Evolutionary conservation across 2,888 invertebrate species (phyloP).

Genomic region (Allacma fusca): DNA sequence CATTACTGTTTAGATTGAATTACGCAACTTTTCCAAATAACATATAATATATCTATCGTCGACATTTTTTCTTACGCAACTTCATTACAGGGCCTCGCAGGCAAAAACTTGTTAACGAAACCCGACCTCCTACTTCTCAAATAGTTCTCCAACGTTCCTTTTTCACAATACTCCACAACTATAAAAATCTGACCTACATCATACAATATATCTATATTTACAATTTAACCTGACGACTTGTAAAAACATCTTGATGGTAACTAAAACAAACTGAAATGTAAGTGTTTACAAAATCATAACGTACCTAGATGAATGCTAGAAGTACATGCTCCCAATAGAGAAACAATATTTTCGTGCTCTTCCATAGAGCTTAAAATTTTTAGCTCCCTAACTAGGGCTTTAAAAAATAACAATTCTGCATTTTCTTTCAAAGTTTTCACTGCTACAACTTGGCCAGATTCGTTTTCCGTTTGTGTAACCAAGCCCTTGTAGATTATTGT

Average conservation of each 20-base stretch:
- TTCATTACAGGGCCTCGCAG: background rate
- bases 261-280: too few relatives aligned
- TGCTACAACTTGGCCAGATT: background rate
- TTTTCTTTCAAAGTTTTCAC: slow-evolving; percentile 35
- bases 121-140: slow-evolving; percentile 25
- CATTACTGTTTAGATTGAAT: background rate
- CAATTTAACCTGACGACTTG: background rate
- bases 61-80: too few relatives aligned
- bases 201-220: background rate
- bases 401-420: slow-evolving; percentile 31
- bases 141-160: slow-evolving; percentile 33
- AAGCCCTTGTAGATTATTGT: slow-evolving; percentile 31
- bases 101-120: slow-evolving; percentile 35
- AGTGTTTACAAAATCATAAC: too few relatives aligned
- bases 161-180: slow-evolving; percentile 35
- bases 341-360: slow-evolving; percentile 34
- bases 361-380: slow-evolving; percentile 33
- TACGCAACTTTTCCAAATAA: too few relatives aligned
- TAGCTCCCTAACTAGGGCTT: slow-evolving; percentile 35
- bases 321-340: slow-evolving; percentile 27
- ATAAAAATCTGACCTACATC: slow-evolving; percentile 30
- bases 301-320: background rate
- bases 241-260: too few relatives aligned
- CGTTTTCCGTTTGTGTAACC: background rate
- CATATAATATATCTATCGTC: too few relatives aligned